phyloP scores from a whole-genome alignment of 1,140 invertebrate species.

The Drosophila bocqueti region DNA sequence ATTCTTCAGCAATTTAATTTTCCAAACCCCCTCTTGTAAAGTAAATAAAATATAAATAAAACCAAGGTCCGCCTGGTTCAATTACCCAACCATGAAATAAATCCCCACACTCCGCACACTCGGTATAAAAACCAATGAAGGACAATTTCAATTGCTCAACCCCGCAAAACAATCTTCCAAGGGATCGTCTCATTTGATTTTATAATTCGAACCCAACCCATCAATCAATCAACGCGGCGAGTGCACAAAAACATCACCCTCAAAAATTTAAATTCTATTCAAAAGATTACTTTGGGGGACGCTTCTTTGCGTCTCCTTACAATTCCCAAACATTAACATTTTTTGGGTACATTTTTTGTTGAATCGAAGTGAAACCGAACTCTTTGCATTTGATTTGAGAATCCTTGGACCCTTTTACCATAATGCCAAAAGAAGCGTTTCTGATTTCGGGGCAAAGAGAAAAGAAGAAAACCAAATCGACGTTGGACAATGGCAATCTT shows the following conservation, averaged over 20 bases:
- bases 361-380: conserved; percentile 32
- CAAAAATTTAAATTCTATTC: conserved; percentile 32
- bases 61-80: background rate
- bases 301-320: conserved; percentile 14
- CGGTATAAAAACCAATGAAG: conserved; percentile 8
- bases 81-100: conserved; percentile 19
- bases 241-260: conserved; percentile 23
- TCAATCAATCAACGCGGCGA: conserved; percentile 35
- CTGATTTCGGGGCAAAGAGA: conserved; percentile 42
- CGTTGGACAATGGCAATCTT: conserved; percentile 44
- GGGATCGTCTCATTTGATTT: conserved; percentile 42
- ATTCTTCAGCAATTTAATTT: background rate
- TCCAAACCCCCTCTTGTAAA: background rate
- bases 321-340: conserved; percentile 36
- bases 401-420: conserved; percentile 23
- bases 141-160: conserved; percentile 31
- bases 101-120: conserved; percentile 1
- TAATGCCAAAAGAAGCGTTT: conserved; percentile 28
- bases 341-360: conserved; percentile 35
- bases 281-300: conserved; percentile 20
- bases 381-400: conserved; percentile 29
- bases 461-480: conserved; percentile 10
- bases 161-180: conserved; percentile 7
- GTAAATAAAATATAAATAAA: conserved; percentile 13
- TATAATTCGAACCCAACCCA: conserved; percentile 35